Base-by-base conservation (phyloP, 2,797 vertebrate species). In the Neosilurus hyrtlii region DNA sequence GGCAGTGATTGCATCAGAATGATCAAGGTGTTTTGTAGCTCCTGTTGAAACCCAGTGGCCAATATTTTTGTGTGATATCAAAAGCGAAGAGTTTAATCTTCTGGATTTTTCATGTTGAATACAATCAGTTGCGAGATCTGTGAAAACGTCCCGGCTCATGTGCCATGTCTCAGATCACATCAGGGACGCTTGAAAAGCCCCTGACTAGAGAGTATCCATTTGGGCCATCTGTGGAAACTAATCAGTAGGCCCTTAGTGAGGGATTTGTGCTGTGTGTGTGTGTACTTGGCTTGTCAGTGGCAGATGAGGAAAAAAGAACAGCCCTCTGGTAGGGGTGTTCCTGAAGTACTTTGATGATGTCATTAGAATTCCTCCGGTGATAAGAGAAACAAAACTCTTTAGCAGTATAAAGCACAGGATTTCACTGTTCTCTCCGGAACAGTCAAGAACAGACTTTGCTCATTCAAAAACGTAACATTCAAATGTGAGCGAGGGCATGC, bases 271-370 rank as follows among this genome's bases (percentile, higher is more conserved):
- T 61, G 11, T 73, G 49, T 66, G 56, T 54, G 74, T 72, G 83
- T 78, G 79, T 83, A 35, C 66, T 16, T 74, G 68, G 74, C 56
- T 49, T 61, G 59, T 79, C 71, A n/a, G 49, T 72, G 71, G 83
- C 16, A n/a, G 72, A 73, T 75, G 71, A 86, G 83, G 71, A 88
- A 89, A 86, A 75, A 15, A 49, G 72, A 83, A 61, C 8, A 12
- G 68, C 80, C 83, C 81, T 80, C 86, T 86, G 84, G 81, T 80
- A 63, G 75, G 83, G 79, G 75, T 83, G 85, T 82, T 87, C 49
- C 75, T 52, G 0, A 63, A 72, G 68, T 15, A 72, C 86, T 89
- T 89, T 89, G 85, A 89, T 86, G 83, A 86, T 87, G 82, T 82
- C 88, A 86, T 85, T 89, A 85, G 84, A 85, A 85, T 89, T 86